Conservation (phyloP, 2,797 vertebrate genomes). For the Phalanger gymnotis region DNA sequence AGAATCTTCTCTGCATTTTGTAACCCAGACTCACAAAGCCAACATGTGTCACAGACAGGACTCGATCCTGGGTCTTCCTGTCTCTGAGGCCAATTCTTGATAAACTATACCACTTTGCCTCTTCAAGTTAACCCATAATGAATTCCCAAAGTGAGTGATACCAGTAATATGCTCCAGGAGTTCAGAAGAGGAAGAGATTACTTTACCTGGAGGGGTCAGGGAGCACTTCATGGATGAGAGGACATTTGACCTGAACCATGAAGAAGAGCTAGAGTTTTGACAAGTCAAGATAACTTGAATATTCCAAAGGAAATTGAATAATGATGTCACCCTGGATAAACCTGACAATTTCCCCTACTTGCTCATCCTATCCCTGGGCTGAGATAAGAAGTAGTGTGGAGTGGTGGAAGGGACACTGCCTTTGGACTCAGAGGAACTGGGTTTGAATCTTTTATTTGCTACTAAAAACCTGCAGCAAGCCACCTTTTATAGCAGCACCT, state of each 20-base stretch:
- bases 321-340: neutral
- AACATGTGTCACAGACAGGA: too few species aligned
- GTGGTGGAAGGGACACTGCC: neutral
- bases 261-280: neutral
- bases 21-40: neutral
- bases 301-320: neutral
- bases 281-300: neutral
- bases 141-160: neutral
- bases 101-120: neutral
- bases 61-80: too few species aligned
- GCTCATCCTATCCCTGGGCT: neutral
- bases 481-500: neutral
- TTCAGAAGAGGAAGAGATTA: neutral
- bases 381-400: neutral
- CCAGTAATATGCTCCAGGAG: neutral
- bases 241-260: neutral
- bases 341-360: neutral
- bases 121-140: neutral
- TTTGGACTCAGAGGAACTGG: neutral
- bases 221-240: neutral
- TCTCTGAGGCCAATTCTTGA: too few species aligned
- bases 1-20: neutral
- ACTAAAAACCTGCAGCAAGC: neutral
- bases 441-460: neutral
- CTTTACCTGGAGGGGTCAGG: neutral